Percentiles rank a stretch among this genome's conserved stretches.
phyloP scores from a whole-genome alignment of 2,888 invertebrate genomes.

The Dioctria rufipes region DNA sequence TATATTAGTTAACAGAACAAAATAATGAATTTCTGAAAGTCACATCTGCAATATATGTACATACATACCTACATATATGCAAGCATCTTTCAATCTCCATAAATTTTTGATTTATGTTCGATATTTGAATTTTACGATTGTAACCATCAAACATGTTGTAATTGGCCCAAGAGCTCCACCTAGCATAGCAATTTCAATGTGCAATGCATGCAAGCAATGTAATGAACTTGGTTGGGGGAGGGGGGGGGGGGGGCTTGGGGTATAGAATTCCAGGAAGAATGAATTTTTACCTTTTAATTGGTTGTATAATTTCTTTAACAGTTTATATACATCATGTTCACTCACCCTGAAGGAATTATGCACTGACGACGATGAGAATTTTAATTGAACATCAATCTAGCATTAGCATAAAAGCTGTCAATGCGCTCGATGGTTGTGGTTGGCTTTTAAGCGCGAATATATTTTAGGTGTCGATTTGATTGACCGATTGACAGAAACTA shows the following conservation, averaged over 20 bases:
- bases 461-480: slow-evolving; percentile 36
- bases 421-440: background rate
- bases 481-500: slow-evolving; percentile 37
- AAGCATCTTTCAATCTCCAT: slow-evolving; percentile 30
- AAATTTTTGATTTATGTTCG: slow-evolving; percentile 57
- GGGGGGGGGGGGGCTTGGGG: background rate
- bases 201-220: background rate
- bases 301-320: slow-evolving; percentile 4
- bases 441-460: background rate
- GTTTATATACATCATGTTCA: background rate
- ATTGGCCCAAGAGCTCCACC: background rate
- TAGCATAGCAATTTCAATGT: background rate
- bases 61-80: background rate
- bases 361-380: slow-evolving; percentile 27
- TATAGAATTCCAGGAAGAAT: slow-evolving; percentile 1
- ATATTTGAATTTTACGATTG: slow-evolving; percentile 57
- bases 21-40: background rate
- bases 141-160: background rate
- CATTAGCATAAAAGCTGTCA: slow-evolving; percentile 49
- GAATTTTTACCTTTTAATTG: slow-evolving; percentile 31
- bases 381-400: slow-evolving; percentile 53
- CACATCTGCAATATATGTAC: no score
- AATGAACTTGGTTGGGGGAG: background rate
- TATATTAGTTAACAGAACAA: background rate
- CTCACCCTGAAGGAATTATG: slow-evolving; percentile 7